These are phyloP conservation scores for Hemicordylus capensis DNA, from an alignment of 2,113 vertebrate genomes.

Conservation along the genomic window DNA sequence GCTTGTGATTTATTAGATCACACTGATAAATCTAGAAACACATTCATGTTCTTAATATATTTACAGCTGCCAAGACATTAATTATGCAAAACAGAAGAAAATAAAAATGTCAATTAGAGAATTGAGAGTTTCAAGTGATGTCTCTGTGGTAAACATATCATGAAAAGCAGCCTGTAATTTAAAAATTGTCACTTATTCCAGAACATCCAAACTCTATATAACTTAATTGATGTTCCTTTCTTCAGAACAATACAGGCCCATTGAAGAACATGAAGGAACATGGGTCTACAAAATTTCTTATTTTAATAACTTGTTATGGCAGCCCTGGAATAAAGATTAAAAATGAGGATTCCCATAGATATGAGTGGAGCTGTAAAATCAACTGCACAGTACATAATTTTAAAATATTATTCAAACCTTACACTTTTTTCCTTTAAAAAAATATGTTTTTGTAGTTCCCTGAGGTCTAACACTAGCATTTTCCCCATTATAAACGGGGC, in stretches of 20 bases:
- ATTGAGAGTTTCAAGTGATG: not conserved
- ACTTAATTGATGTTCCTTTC: not conserved
- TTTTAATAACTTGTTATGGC: not conserved
- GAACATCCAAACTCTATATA: not conserved
- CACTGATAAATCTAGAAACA: not conserved
- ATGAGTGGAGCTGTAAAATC: conserved; percentile 45
- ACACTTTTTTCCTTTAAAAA: conserved; percentile 47
- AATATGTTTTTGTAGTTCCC: conserved; percentile 28
- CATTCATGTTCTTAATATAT: not conserved
- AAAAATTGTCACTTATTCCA: not conserved
- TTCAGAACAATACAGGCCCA: not conserved
- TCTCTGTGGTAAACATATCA: not conserved
- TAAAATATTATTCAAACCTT: conserved; percentile 62
- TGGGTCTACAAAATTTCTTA: not conserved
- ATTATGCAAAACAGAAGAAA: not conserved
- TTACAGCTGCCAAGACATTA: not conserved
- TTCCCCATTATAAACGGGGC: not conserved
- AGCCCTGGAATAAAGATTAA: conserved; percentile 54
- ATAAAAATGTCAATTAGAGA: not conserved
- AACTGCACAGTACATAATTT: conserved; percentile 46
- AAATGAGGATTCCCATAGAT: conserved; percentile 11
- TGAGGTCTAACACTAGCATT: conserved; percentile 34
- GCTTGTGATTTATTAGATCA: not conserved
- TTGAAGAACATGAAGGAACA: not conserved
- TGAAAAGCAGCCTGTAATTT: not conserved